phyloP scores from a whole-genome alignment of 2,888 invertebrate species.

The Hipparchia semele region DNA sequence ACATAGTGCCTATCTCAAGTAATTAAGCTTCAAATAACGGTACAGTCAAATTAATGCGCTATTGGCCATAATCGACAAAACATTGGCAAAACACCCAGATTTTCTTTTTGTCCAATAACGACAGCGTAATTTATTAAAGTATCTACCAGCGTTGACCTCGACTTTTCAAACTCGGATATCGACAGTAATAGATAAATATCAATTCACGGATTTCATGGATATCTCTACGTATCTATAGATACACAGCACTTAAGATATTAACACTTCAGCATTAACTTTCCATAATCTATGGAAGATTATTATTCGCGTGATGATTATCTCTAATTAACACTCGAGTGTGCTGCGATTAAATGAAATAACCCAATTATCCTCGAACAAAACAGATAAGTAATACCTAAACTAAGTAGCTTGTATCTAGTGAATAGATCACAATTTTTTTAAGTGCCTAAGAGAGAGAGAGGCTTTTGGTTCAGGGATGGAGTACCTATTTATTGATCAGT shows the following conservation, averaged over 20 bases:
- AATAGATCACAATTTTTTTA: too few relatives aligned
- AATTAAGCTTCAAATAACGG: too few relatives aligned
- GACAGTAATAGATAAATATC: conserved; percentile 43
- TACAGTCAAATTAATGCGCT: too few relatives aligned
- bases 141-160: conserved; percentile 28
- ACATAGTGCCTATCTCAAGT: too few relatives aligned
- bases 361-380: conserved; percentile 64
- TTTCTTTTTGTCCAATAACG: conserved; percentile 17
- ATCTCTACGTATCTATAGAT: conserved; percentile 35
- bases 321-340: conserved; percentile 73
- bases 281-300: conserved; percentile 61
- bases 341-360: conserved; percentile 73
- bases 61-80: not conserved
- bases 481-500: too few relatives aligned
- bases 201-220: conserved; percentile 44
- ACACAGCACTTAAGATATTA: conserved; percentile 59
- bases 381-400: conserved; percentile 50
- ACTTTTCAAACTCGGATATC: conserved; percentile 41
- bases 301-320: conserved; percentile 73
- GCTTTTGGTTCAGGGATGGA: too few relatives aligned
- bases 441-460: too few relatives aligned
- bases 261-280: conserved; percentile 57
- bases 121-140: too few relatives aligned
- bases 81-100: not conserved
- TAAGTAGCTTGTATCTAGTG: too few relatives aligned